Conservation (phyloP, 2,888 invertebrate species). For the Heliconius aoede region DNA sequence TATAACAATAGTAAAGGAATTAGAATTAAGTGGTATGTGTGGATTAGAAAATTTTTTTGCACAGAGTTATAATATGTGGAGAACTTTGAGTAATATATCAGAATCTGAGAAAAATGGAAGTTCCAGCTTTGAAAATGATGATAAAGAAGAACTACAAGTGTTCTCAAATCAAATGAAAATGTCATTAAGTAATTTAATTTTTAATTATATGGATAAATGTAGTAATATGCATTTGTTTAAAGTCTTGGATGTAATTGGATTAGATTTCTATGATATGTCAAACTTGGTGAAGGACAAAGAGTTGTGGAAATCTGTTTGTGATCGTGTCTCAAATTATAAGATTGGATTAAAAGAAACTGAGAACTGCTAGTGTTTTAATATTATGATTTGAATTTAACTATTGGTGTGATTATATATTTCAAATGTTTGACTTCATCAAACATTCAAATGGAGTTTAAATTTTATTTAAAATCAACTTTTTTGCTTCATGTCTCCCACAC, state of each 20-base stretch:
- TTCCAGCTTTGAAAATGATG: constrained; percentile 62
- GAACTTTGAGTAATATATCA: constrained; percentile 57
- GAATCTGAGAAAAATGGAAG: constrained; percentile 59
- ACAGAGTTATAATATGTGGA: constrained; percentile 71
- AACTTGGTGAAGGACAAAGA: constrained; percentile 57
- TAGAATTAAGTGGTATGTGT: constrained; percentile 59
- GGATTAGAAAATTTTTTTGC: constrained; percentile 63
- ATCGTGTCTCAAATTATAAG: constrained; percentile 61
- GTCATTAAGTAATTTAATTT: constrained; percentile 62
- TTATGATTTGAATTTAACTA: background rate
- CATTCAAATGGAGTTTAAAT: background rate
- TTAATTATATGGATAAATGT: constrained; percentile 67
- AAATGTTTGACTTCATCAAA: too few species aligned
- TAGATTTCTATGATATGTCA: constrained; percentile 65
- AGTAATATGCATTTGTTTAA: constrained; percentile 59
- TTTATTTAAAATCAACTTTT: background rate
- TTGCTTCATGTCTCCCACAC: background rate
- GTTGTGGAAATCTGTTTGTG: constrained; percentile 56
- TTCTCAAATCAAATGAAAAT: constrained; percentile 64
- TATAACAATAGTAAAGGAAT: constrained; percentile 60
- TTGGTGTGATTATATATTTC: background rate
- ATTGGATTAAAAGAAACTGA: constrained; percentile 65
- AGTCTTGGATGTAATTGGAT: constrained; percentile 60
- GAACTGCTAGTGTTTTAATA: constrained; percentile 56
- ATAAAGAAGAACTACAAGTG: constrained; percentile 60